Percentiles rank a stretch among this genome's conserved stretches.
phyloP scores from a whole-genome alignment of 2,888 invertebrate species.

The Cotesia congregata region DNA sequence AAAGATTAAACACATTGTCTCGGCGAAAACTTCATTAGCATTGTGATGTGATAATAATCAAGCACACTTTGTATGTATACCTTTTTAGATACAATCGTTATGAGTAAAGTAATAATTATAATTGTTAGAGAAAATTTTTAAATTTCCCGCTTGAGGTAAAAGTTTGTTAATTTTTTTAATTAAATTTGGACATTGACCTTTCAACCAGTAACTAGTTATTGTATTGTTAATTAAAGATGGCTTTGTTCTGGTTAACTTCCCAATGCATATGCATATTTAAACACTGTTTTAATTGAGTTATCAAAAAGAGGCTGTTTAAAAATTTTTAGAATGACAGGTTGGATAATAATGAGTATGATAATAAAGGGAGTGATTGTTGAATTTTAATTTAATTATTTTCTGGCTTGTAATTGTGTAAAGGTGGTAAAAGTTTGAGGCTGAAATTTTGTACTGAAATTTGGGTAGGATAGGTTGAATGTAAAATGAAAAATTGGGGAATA shows the following conservation, averaged over 20 bases:
- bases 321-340: too few species aligned
- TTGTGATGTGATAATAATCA: slow-evolving; percentile 33
- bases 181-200: neutral
- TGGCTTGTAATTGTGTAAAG: too few species aligned
- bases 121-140: neutral
- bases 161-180: neutral
- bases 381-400: too few species aligned
- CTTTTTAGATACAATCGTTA: slow-evolving; percentile 2
- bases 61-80: slow-evolving; percentile 9
- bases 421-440: too few species aligned
- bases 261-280: neutral
- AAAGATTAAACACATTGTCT: slow-evolving; percentile 18
- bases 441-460: neutral
- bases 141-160: neutral
- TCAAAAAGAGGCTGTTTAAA: too few species aligned
- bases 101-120: slow-evolving; percentile 3
- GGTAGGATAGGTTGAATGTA: neutral
- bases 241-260: too few species aligned
- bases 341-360: too few species aligned
- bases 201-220: neutral
- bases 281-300: neutral
- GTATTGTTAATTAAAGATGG: neutral
- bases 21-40: slow-evolving; percentile 40
- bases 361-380: too few species aligned
- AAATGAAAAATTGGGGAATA: neutral